Conservation (phyloP, 2,888 invertebrate species). For the Scaptomyza reducta region DNA sequence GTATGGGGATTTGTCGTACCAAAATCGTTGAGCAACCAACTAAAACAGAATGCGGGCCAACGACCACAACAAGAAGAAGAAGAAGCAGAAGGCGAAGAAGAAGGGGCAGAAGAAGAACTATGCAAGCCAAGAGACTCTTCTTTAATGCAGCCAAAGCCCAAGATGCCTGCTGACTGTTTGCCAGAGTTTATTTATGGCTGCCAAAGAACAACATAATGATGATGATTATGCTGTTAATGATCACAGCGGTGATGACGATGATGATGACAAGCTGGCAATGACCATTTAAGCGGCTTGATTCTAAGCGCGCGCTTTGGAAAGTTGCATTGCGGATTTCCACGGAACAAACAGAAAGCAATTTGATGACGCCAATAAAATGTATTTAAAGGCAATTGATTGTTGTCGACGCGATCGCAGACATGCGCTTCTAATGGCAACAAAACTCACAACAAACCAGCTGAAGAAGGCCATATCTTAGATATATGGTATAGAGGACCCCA, state of each 20-base stretch:
- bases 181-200: constrained; percentile 69
- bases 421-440: constrained; percentile 70
- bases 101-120: not conserved
- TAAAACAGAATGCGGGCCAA: constrained; percentile 72
- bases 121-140: constrained; percentile 12
- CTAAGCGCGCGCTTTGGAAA: constrained; percentile 69
- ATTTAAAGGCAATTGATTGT: constrained; percentile 77
- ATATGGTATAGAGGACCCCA: constrained; percentile 48
- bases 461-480: constrained; percentile 40
- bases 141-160: not conserved
- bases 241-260: constrained; percentile 13
- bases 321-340: constrained; percentile 73
- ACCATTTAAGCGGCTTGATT: constrained; percentile 67
- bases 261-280: constrained; percentile 49
- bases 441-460: constrained; percentile 6
- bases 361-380: constrained; percentile 80
- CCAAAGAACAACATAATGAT: constrained; percentile 41
- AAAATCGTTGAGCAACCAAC: constrained; percentile 39
- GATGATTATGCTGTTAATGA: constrained; percentile 28
- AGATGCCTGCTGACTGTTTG: constrained; percentile 25
- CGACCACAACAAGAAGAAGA: constrained; percentile 34
- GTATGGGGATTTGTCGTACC: constrained; percentile 59
- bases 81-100: not conserved
- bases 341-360: constrained; percentile 68
- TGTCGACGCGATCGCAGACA: constrained; percentile 66